phyloP scores from a whole-genome alignment of 2,888 invertebrate species.

The Tethea ocularis region DNA sequence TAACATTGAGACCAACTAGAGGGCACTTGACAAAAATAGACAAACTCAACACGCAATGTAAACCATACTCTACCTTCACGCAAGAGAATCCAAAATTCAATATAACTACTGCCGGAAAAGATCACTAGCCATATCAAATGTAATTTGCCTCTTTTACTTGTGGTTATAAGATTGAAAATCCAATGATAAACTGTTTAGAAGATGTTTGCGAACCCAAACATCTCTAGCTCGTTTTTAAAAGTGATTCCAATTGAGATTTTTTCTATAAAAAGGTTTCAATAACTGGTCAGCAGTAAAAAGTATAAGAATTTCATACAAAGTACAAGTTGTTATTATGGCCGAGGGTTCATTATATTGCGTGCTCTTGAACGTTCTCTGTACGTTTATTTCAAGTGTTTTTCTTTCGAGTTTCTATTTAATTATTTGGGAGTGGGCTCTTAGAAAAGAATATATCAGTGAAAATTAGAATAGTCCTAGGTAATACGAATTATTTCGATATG shows the following conservation, averaged over 20 bases:
- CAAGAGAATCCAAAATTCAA: conserved; percentile 24
- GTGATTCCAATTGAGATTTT: conserved; percentile 55
- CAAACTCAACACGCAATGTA: conserved; percentile 22
- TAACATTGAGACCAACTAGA: conserved; percentile 45
- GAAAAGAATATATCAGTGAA: conserved; percentile 7
- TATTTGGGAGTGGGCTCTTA: conserved; percentile 7
- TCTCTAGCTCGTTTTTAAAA: conserved; percentile 33
- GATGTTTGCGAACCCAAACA: conserved; percentile 35
- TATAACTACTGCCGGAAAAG: conserved; percentile 14
- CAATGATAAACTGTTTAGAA: conserved; percentile 34
- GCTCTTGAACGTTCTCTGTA: conserved; percentile 15
- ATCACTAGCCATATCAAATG: conserved; percentile 18
- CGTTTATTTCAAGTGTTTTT: conserved; percentile 19
- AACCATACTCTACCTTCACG: conserved; percentile 32
- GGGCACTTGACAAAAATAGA: conserved; percentile 43
- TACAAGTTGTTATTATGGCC: conserved; percentile 13
- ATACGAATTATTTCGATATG: background rate
- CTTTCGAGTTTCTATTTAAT: conserved; percentile 20
- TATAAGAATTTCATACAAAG: conserved; percentile 25
- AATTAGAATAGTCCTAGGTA: background rate
- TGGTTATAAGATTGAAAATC: conserved; percentile 30
- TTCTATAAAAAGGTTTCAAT: conserved; percentile 61
- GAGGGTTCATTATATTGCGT: conserved; percentile 7
- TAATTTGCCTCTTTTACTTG: conserved; percentile 30
- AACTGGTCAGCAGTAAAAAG: conserved; percentile 50